Conservation (phyloP, 53 echinoderm and acorn worm genomes). For the Astropecten irregularis region DNA sequence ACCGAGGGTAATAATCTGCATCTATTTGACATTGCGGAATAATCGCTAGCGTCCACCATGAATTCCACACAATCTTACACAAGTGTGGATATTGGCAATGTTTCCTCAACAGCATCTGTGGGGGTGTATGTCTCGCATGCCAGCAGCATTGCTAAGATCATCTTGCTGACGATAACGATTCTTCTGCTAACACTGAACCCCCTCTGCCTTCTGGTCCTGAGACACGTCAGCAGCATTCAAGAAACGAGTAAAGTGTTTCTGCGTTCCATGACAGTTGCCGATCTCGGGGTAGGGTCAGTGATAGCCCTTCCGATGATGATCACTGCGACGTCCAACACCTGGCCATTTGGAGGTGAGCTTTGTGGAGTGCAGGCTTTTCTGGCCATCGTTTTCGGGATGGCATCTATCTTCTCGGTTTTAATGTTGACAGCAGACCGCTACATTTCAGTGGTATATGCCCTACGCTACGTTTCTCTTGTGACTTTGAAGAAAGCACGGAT, state of each 20-base stretch:
- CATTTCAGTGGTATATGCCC: slow-evolving; percentile 23
- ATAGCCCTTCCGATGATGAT: background rate
- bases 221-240: background rate
- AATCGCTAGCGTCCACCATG: no score
- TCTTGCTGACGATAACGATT: no score
- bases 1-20: no score
- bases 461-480: slow-evolving; percentile 6
- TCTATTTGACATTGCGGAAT: no score
- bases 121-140: no score
- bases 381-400: background rate
- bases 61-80: background rate
- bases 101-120: background rate
- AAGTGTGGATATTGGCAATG: background rate
- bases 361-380: slow-evolving; percentile 17
- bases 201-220: background rate
- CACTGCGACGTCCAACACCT: background rate
- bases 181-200: background rate
- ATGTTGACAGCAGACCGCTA: slow-evolving; percentile 27
- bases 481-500: slow-evolving; percentile 1
- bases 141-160: no score
- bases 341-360: no score
- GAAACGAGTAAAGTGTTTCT: slow-evolving; percentile 32
- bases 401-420: background rate
- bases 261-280: slow-evolving; percentile 10
- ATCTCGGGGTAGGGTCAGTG: background rate